Percentiles rank a stretch among this genome's conserved stretches.
Evolutionary conservation across 2,888 invertebrate species (phyloP).

Genomic region (Spodoptera littoralis): DNA sequence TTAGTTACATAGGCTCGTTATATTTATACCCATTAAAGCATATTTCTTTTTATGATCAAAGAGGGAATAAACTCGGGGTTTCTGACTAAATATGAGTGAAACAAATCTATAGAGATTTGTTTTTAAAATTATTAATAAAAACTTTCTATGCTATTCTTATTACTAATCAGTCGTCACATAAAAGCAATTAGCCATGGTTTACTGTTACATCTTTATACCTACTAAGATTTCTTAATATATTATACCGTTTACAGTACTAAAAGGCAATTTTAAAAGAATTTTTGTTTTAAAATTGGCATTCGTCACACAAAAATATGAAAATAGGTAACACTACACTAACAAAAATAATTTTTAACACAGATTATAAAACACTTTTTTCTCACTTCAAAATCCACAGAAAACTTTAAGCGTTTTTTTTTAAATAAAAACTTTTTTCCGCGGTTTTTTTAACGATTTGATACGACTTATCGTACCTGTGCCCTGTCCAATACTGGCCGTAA

Average conservation of each 20-base stretch:
- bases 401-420: background rate
- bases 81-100: too few species aligned
- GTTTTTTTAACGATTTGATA: constrained; percentile 17
- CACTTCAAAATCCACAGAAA: constrained; percentile 11
- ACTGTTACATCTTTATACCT: constrained; percentile 14
- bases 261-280: too few species aligned
- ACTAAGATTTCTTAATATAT: background rate
- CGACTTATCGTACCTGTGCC: constrained; percentile 58
- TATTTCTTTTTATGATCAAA: too few species aligned
- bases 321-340: constrained; percentile 6
- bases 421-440: constrained; percentile 12
- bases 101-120: background rate
- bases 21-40: too few species aligned
- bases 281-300: too few species aligned
- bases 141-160: background rate
- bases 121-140: background rate
- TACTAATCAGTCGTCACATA: constrained; percentile 2
- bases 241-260: too few species aligned
- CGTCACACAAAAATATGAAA: constrained; percentile 1
- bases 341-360: background rate
- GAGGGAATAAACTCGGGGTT: too few species aligned
- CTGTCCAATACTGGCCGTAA: constrained; percentile 55
- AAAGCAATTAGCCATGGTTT: constrained; percentile 22
- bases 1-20: too few species aligned
- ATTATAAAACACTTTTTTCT: background rate